phyloP scores from a whole-genome alignment of 1,140 invertebrate species.

The Heliconius eleuchia region DNA sequence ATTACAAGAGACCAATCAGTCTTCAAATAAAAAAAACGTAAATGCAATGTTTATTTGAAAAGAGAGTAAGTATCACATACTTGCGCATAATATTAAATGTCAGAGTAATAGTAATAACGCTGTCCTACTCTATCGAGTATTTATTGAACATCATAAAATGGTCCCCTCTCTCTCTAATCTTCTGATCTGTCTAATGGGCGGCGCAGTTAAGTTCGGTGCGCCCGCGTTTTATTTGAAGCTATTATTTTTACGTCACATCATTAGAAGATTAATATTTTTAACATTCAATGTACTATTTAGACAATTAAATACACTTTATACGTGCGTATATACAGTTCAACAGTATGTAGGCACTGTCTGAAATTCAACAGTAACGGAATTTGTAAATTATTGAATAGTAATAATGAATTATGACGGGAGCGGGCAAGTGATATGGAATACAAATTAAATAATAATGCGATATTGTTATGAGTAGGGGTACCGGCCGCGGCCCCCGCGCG shows the following conservation, averaged over 20 bases:
- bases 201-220: constrained; percentile 42
- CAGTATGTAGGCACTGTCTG: background rate
- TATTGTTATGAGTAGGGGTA: constrained; percentile 69
- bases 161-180: constrained; percentile 59
- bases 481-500: constrained; percentile 34
- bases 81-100: constrained; percentile 3
- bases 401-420: constrained; percentile 53
- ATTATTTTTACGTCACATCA: background rate
- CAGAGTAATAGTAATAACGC: constrained; percentile 25
- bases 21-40: background rate
- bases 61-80: constrained; percentile 12
- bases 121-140: constrained; percentile 47
- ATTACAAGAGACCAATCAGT: background rate
- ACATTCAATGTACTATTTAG: background rate
- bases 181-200: constrained; percentile 67
- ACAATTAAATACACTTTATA: background rate
- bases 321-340: background rate
- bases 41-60: background rate
- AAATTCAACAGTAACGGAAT: constrained; percentile 33
- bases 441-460: constrained; percentile 66
- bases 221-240: constrained; percentile 36
- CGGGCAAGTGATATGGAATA: constrained; percentile 61
- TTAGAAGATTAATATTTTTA: background rate
- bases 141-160: constrained; percentile 30
- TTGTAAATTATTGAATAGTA: constrained; percentile 43